Conservation (phyloP, 2,888 invertebrate species). For the Ophioninae sp. region DNA sequence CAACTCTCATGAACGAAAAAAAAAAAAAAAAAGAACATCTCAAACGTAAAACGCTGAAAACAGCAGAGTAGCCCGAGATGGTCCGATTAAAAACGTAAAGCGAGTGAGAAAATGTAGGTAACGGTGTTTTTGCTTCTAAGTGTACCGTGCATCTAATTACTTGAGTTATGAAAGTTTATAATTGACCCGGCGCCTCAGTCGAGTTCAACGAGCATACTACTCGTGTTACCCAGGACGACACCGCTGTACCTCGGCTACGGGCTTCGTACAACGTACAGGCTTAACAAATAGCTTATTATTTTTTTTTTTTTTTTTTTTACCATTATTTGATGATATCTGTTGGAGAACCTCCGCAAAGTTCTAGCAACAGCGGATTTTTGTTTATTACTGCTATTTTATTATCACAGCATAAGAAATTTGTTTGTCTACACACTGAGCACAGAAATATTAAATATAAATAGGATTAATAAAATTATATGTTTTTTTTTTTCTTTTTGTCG, state of each 20-base stretch:
- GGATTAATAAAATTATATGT: too few relatives aligned
- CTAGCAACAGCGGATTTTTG: too few relatives aligned
- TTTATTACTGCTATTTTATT: too few relatives aligned
- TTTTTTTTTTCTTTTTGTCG: too few relatives aligned
- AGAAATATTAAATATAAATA: too few relatives aligned
- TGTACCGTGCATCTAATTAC: conserved; percentile 52
- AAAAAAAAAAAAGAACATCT: conserved; percentile 17
- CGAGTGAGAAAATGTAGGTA: conserved; percentile 20
- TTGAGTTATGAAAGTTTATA: conserved; percentile 58
- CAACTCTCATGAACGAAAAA: conserved; percentile 3
- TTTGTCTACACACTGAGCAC: too few relatives aligned
- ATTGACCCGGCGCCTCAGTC: conserved; percentile 41
- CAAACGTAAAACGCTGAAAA: conserved; percentile 26
- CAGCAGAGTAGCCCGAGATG: conserved; percentile 21
- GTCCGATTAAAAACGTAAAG: conserved; percentile 27
- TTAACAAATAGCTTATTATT: too few relatives aligned
- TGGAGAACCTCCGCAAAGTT: too few relatives aligned
- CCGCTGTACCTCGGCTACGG: not conserved
- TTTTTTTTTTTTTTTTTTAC: too few relatives aligned
- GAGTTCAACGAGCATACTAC: conserved; percentile 17
- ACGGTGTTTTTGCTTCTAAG: conserved; percentile 27
- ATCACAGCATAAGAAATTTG: too few relatives aligned
- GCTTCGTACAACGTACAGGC: not conserved
- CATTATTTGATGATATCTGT: too few relatives aligned
- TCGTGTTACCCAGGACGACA: conserved; percentile 4